These are phyloP conservation scores for Mamestra brassicae DNA, from an alignment of 2,888 invertebrate species.

Conservation along the genomic window DNA sequence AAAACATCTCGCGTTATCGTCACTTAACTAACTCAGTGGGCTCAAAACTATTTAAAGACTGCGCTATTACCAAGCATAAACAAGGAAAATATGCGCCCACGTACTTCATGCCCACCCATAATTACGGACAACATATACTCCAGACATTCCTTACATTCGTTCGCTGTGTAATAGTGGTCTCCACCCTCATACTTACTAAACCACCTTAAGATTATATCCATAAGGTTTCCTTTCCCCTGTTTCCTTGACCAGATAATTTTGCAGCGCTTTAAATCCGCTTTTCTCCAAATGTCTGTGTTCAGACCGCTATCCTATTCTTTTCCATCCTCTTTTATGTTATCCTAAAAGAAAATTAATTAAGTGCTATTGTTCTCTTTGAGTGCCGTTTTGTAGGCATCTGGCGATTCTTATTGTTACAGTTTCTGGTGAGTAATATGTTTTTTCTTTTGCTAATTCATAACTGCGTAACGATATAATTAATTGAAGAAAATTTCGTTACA, in stretches of 20 bases:
- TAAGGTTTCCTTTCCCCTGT: conserved; percentile 47
- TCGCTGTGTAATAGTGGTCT: conserved; percentile 67
- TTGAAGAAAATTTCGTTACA: not conserved
- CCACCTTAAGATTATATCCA: conserved; percentile 1
- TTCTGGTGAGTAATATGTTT: conserved; percentile 40
- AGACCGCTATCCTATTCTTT: conserved; percentile 77
- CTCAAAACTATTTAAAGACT: conserved; percentile 65
- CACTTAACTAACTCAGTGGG: conserved; percentile 60
- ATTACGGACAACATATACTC: conserved; percentile 69
- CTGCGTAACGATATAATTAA: conserved; percentile 33
- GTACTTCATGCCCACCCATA: conserved; percentile 66
- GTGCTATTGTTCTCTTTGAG: conserved; percentile 81
- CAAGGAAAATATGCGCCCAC: conserved; percentile 63
- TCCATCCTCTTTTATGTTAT: conserved; percentile 78
- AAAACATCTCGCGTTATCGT: conserved; percentile 54
- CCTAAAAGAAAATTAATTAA: conserved; percentile 88
- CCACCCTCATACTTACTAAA: conserved; percentile 14
- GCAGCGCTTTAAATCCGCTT: conserved; percentile 81
- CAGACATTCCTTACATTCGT: conserved; percentile 74
- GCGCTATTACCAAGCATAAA: conserved; percentile 55
- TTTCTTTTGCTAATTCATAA: conserved; percentile 51
- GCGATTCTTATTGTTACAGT: conserved; percentile 68
- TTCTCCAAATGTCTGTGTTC: conserved; percentile 78
- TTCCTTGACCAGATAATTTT: conserved; percentile 69
- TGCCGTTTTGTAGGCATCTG: conserved; percentile 77